phyloP scores from a whole-genome alignment of 2,113 vertebrate species.

The Phylloscopus whistleri region DNA sequence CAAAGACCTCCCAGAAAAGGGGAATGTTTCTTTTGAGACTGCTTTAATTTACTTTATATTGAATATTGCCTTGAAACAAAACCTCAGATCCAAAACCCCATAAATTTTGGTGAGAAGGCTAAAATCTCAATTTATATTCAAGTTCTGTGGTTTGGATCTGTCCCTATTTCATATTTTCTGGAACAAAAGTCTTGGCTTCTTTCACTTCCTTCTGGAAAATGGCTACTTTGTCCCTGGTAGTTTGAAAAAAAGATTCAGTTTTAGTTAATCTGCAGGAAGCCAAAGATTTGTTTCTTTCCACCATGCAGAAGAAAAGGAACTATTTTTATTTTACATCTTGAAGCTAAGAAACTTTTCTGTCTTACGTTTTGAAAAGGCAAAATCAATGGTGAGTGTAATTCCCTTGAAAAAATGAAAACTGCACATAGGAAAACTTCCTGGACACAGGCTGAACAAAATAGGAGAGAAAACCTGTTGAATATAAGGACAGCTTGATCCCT shows the following conservation, averaged over 20 bases:
- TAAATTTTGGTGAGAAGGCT: background rate
- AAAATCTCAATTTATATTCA: conserved; percentile 9
- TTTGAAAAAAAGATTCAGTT: background rate
- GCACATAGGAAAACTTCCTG: background rate
- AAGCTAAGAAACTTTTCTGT: background rate
- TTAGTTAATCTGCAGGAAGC: background rate
- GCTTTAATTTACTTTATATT: background rate
- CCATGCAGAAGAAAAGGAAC: background rate
- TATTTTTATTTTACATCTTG: background rate
- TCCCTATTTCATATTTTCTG: conserved; percentile 7
- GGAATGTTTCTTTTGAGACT: background rate
- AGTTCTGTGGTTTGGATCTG: conserved; percentile 18
- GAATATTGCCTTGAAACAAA: conserved; percentile 18
- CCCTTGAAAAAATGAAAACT: background rate
- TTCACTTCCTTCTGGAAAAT: conserved; percentile 1
- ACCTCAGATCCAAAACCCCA: background rate
- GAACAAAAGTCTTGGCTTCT: background rate
- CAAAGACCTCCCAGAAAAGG: conserved; percentile 4
- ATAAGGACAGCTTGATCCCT: background rate
- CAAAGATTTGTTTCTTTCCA: background rate
- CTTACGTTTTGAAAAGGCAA: background rate
- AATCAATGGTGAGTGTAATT: background rate
- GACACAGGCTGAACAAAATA: background rate
- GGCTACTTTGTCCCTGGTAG: background rate
- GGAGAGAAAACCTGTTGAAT: background rate